Percentiles rank a stretch among this genome's conserved stretches.
Conservation (phyloP, 2,113 vertebrate species). For the Takifugu bimaculatus region DNA sequence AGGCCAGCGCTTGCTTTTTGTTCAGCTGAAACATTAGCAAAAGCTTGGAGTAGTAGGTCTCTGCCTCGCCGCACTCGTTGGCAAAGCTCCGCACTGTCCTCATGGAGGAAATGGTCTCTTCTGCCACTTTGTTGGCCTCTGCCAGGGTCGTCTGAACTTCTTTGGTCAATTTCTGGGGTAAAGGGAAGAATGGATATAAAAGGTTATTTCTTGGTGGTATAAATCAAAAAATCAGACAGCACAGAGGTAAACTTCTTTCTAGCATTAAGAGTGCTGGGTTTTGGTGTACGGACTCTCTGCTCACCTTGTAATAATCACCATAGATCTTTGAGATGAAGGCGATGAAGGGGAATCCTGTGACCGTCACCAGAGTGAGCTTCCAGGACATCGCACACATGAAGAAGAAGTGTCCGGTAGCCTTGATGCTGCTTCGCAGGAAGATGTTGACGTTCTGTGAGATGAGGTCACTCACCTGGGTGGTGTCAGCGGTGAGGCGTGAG, state of each 20-base stretch:
- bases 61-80: conserved; percentile 81
- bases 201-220: too few relatives aligned
- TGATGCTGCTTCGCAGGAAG: conserved; percentile 87
- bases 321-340: conserved; percentile 85
- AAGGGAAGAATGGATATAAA: too few relatives aligned
- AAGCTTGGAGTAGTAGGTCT: conserved; percentile 80
- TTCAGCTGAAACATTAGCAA: conserved; percentile 86
- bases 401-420: conserved; percentile 80
- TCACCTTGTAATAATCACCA: conserved; percentile 93
- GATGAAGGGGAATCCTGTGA: conserved; percentile 95
- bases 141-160: conserved; percentile 88
- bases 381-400: conserved; percentile 95
- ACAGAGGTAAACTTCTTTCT: too few relatives aligned
- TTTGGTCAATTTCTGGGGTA: conserved; percentile 83
- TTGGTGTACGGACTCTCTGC: not conserved
- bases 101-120: conserved; percentile 93
- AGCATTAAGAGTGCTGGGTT: too few relatives aligned
- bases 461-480: conserved; percentile 92
- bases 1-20: conserved; percentile 87
- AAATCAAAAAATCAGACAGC: too few relatives aligned
- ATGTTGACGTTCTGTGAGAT: conserved; percentile 94
- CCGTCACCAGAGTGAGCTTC: conserved; percentile 88
- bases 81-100: conserved; percentile 94
- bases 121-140: conserved; percentile 88
- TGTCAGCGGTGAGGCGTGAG: conserved; percentile 94